These are phyloP conservation scores for Desmophyllum pertusum DNA, from an alignment of 92 coral and sea anemone genomes.

Conservation along the genomic window DNA sequence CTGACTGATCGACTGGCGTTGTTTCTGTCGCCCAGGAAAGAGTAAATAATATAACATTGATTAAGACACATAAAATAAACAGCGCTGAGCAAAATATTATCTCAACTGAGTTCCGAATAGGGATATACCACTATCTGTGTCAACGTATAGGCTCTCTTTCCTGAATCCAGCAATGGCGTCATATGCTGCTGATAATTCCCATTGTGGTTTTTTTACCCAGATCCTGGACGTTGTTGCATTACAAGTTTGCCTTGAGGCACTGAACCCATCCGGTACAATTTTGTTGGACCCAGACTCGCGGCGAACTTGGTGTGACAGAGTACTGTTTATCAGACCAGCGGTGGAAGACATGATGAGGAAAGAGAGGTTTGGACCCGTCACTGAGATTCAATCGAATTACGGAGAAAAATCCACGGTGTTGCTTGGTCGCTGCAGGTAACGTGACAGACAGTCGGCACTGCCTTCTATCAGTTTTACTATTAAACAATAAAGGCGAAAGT, in stretches of 20 bases:
- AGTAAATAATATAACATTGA: no score
- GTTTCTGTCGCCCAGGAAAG: neutral
- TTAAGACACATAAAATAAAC: no score
- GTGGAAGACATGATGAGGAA: constrained; percentile 66
- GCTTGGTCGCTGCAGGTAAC: constrained; percentile 37
- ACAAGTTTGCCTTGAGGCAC: constrained; percentile 63
- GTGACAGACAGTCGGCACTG: neutral
- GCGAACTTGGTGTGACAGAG: constrained; percentile 75
- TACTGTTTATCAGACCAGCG: constrained; percentile 67
- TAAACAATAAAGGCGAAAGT: no score
- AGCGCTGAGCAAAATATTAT: no score
- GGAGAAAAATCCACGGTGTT: constrained; percentile 28
- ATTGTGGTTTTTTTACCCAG: no score
- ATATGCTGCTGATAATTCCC: no score
- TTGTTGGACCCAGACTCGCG: constrained; percentile 33
- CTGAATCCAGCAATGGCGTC: no score
- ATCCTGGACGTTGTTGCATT: constrained; percentile 79
- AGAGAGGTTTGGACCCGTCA: constrained; percentile 12
- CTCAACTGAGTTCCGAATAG: no score
- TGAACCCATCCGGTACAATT: constrained; percentile 53
- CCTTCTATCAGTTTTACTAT: no score
- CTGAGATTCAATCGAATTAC: constrained; percentile 16
- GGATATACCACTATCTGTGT: no score
- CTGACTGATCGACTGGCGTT: neutral
- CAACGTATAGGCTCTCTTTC: no score